Evolutionary conservation across 2,113 vertebrate species (phyloP).

Genomic region (Microtus montanus): DNA sequence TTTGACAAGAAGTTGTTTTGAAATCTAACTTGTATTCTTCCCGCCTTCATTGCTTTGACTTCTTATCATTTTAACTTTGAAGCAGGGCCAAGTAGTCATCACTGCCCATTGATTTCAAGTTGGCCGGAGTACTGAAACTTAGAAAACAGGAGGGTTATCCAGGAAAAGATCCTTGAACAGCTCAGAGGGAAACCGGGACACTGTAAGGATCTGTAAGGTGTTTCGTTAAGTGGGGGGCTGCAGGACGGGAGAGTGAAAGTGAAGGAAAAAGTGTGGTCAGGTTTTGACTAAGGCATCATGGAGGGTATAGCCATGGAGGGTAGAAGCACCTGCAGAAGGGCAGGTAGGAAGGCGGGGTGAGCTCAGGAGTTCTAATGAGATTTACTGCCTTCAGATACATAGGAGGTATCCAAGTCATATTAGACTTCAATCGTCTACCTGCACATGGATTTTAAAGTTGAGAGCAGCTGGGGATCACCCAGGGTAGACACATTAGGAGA

Average conservation of each 20-base stretch:
- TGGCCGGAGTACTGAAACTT: background rate
- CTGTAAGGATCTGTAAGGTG: background rate
- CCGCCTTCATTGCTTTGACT: background rate
- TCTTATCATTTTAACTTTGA: conserved; percentile 37
- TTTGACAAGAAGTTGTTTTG: conserved; percentile 41
- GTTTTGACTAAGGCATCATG: background rate
- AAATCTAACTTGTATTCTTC: conserved; percentile 9
- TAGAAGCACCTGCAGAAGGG: background rate
- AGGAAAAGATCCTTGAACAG: background rate
- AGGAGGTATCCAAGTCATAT: background rate
- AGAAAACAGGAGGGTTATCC: background rate
- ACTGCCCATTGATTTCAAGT: background rate
- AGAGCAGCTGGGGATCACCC: background rate
- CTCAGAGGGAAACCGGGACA: background rate
- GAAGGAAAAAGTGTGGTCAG: background rate
- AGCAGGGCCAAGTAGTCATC: background rate
- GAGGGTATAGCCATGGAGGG: background rate
- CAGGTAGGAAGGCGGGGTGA: accelerated
- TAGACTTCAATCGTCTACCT: background rate
- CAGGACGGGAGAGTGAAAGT: background rate
- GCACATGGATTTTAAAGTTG: background rate
- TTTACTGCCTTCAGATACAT: background rate
- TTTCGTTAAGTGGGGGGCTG: background rate
- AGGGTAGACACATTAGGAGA: background rate
- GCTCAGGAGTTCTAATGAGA: background rate